These are phyloP conservation scores for Diadophis punctatus DNA, from an alignment of 2,113 vertebrate genomes.

Conservation along the genomic window DNA sequence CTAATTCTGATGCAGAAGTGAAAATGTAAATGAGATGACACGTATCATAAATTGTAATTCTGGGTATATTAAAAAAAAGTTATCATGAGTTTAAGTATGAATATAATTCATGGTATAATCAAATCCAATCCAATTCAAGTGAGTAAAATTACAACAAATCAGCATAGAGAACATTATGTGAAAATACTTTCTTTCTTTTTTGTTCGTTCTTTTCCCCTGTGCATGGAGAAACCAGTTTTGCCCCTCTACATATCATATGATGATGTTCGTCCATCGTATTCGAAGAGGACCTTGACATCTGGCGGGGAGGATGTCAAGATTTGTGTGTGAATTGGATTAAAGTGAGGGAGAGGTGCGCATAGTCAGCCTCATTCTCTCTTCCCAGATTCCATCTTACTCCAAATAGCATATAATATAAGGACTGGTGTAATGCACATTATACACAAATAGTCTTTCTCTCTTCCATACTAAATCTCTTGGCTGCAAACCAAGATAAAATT, in stretches of 20 bases:
- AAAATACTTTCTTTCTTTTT: not conserved
- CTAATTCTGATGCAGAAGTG: fast-evolving
- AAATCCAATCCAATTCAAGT: fast-evolving
- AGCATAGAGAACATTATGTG: not conserved
- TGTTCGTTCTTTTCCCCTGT: not conserved
- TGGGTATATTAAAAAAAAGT: not conserved
- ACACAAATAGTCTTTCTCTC: not conserved
- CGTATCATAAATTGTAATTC: not conserved
- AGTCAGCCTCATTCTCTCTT: no score
- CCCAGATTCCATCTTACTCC: no score
- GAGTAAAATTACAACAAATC: fast-evolving
- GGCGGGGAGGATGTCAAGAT: no score
- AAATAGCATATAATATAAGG: not conserved
- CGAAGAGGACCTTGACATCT: no score
- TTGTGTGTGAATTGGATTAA: no score
- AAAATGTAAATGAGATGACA: not conserved
- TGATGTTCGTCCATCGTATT: no score
- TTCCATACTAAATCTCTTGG: not conserved
- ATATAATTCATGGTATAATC: fast-evolving
- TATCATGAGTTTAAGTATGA: not conserved
- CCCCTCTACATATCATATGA: not conserved
- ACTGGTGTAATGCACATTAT: not conserved
- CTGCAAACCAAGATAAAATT: not conserved
- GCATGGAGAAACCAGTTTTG: not conserved
- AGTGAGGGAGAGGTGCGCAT: no score